phyloP scores from a whole-genome alignment of 2,888 invertebrate species.

The Pedicia rivosa region DNA sequence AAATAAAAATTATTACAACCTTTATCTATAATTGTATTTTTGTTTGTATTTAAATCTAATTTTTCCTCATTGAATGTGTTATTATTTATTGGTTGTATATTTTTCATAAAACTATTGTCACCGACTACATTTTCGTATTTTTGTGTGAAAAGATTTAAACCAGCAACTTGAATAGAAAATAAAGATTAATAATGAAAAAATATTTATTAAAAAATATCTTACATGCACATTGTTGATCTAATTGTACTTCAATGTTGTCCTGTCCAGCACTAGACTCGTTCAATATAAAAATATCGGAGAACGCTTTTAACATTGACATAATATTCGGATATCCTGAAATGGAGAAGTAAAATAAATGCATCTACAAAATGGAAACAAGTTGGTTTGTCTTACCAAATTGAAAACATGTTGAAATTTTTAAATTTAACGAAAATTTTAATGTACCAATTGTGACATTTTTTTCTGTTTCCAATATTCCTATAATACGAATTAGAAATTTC shows the following conservation, averaged over 20 bases:
- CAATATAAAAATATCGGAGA: conserved; percentile 25
- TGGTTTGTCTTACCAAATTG: conserved; percentile 17
- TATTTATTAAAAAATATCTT: too few relatives aligned
- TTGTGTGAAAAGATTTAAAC: too few relatives aligned
- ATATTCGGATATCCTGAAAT: conserved; percentile 24
- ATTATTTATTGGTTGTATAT: too few relatives aligned
- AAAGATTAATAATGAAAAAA: too few relatives aligned
- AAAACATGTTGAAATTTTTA: conserved; percentile 21
- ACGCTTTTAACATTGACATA: conserved; percentile 22
- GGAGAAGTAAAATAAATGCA: background rate
- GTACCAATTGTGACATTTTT: conserved; percentile 21
- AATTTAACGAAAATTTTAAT: conserved; percentile 21
- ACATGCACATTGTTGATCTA: conserved; percentile 23
- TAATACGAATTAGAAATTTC: conserved; percentile 23
- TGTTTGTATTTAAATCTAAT: too few relatives aligned
- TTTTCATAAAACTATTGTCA: too few relatives aligned
- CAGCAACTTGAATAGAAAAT: too few relatives aligned
- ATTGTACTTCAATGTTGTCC: conserved; percentile 22
- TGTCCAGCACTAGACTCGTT: conserved; percentile 18
- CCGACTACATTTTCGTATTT: too few relatives aligned
- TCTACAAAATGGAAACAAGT: background rate
- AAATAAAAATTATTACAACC: too few relatives aligned
- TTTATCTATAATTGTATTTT: too few relatives aligned
- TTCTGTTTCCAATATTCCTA: conserved; percentile 21
- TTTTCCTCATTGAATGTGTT: too few relatives aligned